Conservation (phyloP, 2,888 invertebrate species). For the Cyrtodaria siliqua region DNA sequence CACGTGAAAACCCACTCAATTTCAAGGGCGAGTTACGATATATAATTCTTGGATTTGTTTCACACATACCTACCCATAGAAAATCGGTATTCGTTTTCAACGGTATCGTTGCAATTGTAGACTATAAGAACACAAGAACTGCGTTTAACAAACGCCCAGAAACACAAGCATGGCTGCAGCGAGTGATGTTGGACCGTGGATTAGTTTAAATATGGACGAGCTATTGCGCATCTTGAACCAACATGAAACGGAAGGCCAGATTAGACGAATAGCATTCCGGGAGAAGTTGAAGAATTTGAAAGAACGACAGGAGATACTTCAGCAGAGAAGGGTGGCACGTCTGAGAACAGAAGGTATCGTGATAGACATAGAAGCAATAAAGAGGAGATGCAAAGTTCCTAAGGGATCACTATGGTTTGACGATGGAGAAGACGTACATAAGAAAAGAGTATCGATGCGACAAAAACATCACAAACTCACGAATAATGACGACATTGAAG, state of each 20-base stretch:
- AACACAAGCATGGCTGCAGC: too few relatives aligned
- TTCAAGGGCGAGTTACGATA: too few relatives aligned
- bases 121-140: too few relatives aligned
- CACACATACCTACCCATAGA: too few relatives aligned
- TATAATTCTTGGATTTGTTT: too few relatives aligned
- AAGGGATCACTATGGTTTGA: neutral
- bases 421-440: slow-evolving; percentile 7
- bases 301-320: slow-evolving; percentile 26
- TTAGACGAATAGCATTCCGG: neutral
- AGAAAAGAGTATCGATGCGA: neutral
- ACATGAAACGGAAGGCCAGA: neutral
- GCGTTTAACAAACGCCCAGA: too few relatives aligned
- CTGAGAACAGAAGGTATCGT: slow-evolving; percentile 27
- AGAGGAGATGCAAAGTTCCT: neutral
- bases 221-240: neutral
- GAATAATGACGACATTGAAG: neutral
- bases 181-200: neutral
- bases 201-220: neutral
- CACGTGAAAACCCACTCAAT: too few relatives aligned
- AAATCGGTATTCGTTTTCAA: too few relatives aligned
- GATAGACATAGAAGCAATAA: slow-evolving; percentile 18
- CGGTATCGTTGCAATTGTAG: too few relatives aligned
- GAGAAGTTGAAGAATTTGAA: neutral
- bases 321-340: slow-evolving; percentile 24
- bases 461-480: neutral